Percentiles rank a stretch among this genome's conserved stretches.
Evolutionary conservation across 2,888 invertebrate genomes (phyloP).

Genomic region (Acanthopleura granulata): DNA sequence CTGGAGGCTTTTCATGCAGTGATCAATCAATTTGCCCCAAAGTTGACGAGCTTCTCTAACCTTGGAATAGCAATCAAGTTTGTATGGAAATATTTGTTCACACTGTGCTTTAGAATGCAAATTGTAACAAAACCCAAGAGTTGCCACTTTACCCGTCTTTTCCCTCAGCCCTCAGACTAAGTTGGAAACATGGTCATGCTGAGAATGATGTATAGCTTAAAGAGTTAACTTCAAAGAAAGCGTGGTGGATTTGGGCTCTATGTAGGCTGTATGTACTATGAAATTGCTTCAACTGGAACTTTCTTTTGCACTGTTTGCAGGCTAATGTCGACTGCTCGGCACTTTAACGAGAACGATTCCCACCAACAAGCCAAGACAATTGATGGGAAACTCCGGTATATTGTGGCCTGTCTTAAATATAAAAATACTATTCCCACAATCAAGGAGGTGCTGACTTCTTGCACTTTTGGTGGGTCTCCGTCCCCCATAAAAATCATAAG

Average conservation of each 20-base stretch:
- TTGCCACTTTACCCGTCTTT: too few relatives aligned
- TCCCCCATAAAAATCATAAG: not conserved
- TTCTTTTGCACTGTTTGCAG: constrained; percentile 21
- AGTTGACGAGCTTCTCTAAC: constrained; percentile 34
- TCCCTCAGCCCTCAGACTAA: too few relatives aligned
- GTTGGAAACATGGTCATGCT: too few relatives aligned
- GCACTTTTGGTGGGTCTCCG: constrained; percentile 19
- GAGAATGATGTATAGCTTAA: too few relatives aligned
- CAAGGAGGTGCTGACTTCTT: constrained; percentile 7
- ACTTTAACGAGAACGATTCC: constrained; percentile 35
- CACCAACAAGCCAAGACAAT: constrained; percentile 25
- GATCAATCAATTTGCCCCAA: constrained; percentile 40
- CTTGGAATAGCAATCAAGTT: constrained; percentile 35
- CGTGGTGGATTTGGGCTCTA: too few relatives aligned
- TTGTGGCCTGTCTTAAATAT: too few relatives aligned
- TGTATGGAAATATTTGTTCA: not conserved
- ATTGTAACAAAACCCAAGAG: not conserved
- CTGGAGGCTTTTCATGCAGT: constrained; percentile 32
- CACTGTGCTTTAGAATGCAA: not conserved
- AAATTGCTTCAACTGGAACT: too few relatives aligned
- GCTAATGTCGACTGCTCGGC: constrained; percentile 29
- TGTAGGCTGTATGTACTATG: not conserved
- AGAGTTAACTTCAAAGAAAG: too few relatives aligned
- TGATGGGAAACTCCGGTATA: constrained; percentile 25
- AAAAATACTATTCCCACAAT: constrained; percentile 27